Conservation (phyloP, 2,888 invertebrate species). For the Eupithecia subfuscata region DNA sequence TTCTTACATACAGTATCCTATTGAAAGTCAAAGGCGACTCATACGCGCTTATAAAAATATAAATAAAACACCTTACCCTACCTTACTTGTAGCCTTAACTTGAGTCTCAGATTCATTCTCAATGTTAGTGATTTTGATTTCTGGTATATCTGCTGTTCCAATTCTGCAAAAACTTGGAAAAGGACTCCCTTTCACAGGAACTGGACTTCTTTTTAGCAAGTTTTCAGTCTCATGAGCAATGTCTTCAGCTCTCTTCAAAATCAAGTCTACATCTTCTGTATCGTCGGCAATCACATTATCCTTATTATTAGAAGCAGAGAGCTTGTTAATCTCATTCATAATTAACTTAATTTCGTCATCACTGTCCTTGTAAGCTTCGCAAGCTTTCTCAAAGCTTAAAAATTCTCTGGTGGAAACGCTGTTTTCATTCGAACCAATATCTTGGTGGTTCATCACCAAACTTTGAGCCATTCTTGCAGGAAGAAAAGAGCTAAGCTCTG, state of each 20-base stretch:
- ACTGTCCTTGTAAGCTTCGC: slow-evolving; percentile 73
- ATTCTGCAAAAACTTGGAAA: slow-evolving; percentile 46
- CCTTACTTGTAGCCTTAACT: slow-evolving; percentile 43
- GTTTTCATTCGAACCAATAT: slow-evolving; percentile 68
- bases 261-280: slow-evolving; percentile 73
- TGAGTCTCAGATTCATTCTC: slow-evolving; percentile 50
- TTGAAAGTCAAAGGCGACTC: not conserved
- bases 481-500: not conserved
- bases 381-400: slow-evolving; percentile 71
- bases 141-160: slow-evolving; percentile 57
- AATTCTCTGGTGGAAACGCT: slow-evolving; percentile 76
- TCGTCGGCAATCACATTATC: slow-evolving; percentile 64
- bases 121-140: slow-evolving; percentile 73
- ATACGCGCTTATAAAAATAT: not conserved
- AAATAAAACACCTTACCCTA: slow-evolving; percentile 57
- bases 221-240: slow-evolving; percentile 72
- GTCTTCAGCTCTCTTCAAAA: slow-evolving; percentile 75
- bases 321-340: slow-evolving; percentile 87
- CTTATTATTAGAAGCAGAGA: slow-evolving; percentile 65
- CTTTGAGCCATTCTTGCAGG: slow-evolving; percentile 58
- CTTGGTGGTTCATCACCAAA: slow-evolving; percentile 50
- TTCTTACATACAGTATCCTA: too few species aligned
- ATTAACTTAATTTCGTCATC: slow-evolving; percentile 87
- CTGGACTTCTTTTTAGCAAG: slow-evolving; percentile 68
- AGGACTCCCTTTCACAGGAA: slow-evolving; percentile 47